phyloP scores from a whole-genome alignment of 1,140 invertebrate species.

The Musca domestica region DNA sequence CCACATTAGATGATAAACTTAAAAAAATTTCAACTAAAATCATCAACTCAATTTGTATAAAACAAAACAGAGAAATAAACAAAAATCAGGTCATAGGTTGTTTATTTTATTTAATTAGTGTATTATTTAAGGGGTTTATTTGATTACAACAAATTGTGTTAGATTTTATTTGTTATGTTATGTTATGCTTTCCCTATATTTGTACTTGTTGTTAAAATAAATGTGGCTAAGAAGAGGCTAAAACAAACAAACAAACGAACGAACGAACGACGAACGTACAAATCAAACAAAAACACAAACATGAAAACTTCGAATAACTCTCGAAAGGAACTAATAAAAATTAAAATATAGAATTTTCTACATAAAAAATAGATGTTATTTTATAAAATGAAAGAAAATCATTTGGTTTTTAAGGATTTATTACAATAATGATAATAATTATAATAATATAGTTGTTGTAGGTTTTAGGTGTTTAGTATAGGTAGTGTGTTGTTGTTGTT shows the following conservation, averaged over 20 bases:
- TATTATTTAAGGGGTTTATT: neutral
- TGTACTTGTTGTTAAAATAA: slow-evolving; percentile 20
- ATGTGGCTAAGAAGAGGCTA: slow-evolving; percentile 19
- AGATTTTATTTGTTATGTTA: neutral
- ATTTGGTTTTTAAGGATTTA: no score
- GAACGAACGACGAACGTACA: neutral
- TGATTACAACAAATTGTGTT: slow-evolving; percentile 6
- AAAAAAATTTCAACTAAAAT: neutral
- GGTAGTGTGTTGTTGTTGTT: no score
- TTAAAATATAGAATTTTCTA: slow-evolving; percentile 17
- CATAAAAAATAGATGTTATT: neutral
- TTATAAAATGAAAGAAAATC: no score
- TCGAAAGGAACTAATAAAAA: slow-evolving; percentile 7
- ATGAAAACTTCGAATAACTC: neutral
- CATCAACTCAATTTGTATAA: neutral
- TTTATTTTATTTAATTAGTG: no score
- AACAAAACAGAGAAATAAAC: neutral
- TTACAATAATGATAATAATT: no score
- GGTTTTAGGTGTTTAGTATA: no score
- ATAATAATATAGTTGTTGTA: no score
- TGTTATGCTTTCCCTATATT: slow-evolving; percentile 1
- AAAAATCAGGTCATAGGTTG: slow-evolving; percentile 18
- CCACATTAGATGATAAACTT: neutral
- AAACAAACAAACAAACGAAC: neutral
- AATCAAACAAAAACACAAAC: no score